Conservation (phyloP, 2,797 vertebrate genomes). For the Eutrigla gurnardus region DNA sequence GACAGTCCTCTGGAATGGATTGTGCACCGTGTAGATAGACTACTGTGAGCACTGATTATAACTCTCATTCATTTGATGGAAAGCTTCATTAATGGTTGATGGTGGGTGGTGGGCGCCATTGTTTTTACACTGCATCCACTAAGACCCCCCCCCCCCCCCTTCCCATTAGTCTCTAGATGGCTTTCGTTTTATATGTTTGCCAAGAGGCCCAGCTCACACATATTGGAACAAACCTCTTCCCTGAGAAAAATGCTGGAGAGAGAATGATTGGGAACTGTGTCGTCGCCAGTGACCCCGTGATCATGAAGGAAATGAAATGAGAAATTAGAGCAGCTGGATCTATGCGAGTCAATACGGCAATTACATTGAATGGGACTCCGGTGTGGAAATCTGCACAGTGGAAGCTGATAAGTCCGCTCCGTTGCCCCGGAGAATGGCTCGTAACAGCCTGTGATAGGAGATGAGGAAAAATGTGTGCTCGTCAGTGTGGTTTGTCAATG, state of each 20-base stretch:
- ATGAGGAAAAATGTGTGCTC: slow-evolving; percentile 47
- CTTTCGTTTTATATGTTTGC: slow-evolving; percentile 33
- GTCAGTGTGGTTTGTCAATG: slow-evolving; percentile 58
- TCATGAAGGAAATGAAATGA: slow-evolving; percentile 33
- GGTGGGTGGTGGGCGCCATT: slow-evolving; percentile 42
- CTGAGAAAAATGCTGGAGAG: slow-evolving; percentile 3
- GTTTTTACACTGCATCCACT: slow-evolving; percentile 51
- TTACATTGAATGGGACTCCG: slow-evolving; percentile 29
- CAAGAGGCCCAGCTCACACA: slow-evolving; percentile 10
- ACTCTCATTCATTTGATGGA: slow-evolving; percentile 70
- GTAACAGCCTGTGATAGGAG: slow-evolving; percentile 65
- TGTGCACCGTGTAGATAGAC: slow-evolving; percentile 29
- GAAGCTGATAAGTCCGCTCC: slow-evolving; percentile 40
- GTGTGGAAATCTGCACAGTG: slow-evolving; percentile 34
- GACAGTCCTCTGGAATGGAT: slow-evolving; percentile 37
- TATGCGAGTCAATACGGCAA: slow-evolving; percentile 21
- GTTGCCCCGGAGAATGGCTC: slow-evolving; percentile 55
- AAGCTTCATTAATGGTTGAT: slow-evolving; percentile 53
- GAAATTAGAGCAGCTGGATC: slow-evolving; percentile 34
- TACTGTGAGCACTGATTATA: slow-evolving; percentile 56
- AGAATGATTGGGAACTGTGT: slow-evolving; percentile 29
- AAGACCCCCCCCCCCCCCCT: neutral
- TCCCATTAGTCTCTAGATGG: slow-evolving; percentile 30
- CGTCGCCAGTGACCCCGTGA: slow-evolving; percentile 22
- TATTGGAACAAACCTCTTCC: slow-evolving; percentile 26